Percentiles rank a stretch among this genome's conserved stretches.
Conservation (phyloP, 2,113 vertebrate genomes). For the Malurus cyaneus region DNA sequence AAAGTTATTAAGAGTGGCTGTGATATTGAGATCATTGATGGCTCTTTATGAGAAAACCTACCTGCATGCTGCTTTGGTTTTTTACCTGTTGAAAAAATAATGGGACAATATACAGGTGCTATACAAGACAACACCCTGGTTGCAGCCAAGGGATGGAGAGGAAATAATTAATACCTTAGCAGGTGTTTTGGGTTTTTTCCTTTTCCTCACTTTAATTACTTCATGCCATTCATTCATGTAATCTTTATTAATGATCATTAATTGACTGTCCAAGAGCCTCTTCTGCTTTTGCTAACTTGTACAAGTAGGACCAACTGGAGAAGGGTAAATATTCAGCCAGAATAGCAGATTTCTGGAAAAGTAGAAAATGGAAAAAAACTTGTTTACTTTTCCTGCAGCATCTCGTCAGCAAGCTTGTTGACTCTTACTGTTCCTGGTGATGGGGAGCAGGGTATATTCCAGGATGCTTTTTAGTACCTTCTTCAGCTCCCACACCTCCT, state of each 20-base stretch:
- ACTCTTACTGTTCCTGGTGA: not conserved
- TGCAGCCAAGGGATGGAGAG: not conserved
- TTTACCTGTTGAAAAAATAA: not conserved
- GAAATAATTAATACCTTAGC: not conserved
- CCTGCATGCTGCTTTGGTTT: not conserved
- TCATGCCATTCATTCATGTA: not conserved
- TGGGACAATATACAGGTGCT: not conserved
- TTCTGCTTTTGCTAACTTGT: not conserved
- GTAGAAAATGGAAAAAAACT: not conserved
- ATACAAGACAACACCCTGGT: not conserved
- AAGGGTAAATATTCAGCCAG: not conserved
- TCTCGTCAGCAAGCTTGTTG: not conserved
- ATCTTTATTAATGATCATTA: not conserved
- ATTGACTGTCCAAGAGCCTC: not conserved
- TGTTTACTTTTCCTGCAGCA: not conserved
- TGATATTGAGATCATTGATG: not conserved
- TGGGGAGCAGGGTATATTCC: not conserved
- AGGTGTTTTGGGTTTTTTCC: not conserved
- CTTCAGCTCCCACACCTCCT: not conserved
- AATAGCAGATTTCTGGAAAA: not conserved
- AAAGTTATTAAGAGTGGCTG: not conserved
- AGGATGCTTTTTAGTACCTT: not conserved
- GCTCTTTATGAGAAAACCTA: not conserved
- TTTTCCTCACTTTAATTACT: not conserved
- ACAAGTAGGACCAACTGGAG: not conserved